Percentiles rank a stretch among this genome's conserved stretches.
These are phyloP conservation scores for Podarcis lilfordi DNA, from an alignment of 2,797 vertebrate genomes.

Conservation along the genomic window DNA sequence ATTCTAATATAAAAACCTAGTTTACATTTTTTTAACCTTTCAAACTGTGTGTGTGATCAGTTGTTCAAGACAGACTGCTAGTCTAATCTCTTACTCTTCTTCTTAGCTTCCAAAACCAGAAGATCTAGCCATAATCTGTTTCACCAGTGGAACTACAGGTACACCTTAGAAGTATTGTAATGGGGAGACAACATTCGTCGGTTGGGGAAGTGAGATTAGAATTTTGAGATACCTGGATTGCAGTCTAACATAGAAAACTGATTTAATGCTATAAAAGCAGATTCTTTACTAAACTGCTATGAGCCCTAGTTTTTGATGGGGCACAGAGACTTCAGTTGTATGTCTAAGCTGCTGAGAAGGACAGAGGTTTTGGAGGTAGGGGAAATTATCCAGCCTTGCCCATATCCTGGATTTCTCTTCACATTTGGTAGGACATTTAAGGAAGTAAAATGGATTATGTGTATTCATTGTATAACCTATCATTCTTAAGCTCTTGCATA, in stretches of 20 bases:
- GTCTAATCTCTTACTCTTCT: slow-evolving; percentile 60
- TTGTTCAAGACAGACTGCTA: slow-evolving; percentile 7
- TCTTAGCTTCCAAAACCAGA: slow-evolving; percentile 89
- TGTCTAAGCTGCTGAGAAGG: neutral
- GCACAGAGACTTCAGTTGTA: neutral
- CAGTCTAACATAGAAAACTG: neutral
- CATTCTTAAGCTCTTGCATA: neutral
- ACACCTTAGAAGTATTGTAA: slow-evolving; percentile 36
- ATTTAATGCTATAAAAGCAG: neutral
- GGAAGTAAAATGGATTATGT: neutral
- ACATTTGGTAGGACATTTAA: neutral
- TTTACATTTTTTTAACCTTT: neutral
- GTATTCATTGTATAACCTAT: neutral
- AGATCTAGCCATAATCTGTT: slow-evolving; percentile 93
- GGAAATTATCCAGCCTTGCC: neutral
- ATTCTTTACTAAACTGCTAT: neutral
- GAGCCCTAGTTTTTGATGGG: neutral
- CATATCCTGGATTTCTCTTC: neutral
- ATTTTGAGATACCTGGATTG: neutral
- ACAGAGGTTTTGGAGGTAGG: neutral
- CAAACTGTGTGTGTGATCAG: neutral
- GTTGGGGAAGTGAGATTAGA: neutral
- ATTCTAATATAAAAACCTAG: neutral
- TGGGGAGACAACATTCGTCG: slow-evolving; percentile 8
- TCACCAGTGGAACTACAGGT: slow-evolving; percentile 99